Evolutionary conservation across 2,888 invertebrate species (phyloP).

Genomic region (Asteroscopus sphinx): DNA sequence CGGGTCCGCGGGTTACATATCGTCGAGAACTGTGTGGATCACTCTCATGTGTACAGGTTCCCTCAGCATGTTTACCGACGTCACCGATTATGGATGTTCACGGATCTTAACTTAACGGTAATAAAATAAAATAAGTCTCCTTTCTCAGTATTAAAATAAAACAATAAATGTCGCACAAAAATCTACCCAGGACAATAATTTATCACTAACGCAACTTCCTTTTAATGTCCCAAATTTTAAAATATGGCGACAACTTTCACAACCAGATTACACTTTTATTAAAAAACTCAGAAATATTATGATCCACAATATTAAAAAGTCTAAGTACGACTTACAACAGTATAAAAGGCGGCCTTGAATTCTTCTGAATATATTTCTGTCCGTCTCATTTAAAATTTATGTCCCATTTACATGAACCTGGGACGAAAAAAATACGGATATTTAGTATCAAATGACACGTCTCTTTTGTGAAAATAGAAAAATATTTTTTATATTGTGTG

Average conservation of each 20-base stretch:
- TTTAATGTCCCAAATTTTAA: slow-evolving; percentile 60
- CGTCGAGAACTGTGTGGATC: too few species aligned
- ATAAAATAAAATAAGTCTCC: too few species aligned
- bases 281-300: slow-evolving; percentile 60
- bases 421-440: neutral
- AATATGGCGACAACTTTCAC: slow-evolving; percentile 58
- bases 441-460: too few species aligned
- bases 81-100: too few species aligned
- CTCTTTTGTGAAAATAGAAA: too few species aligned
- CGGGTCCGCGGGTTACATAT: too few species aligned
- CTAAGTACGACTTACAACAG: slow-evolving; percentile 36
- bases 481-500: too few species aligned
- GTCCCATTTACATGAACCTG: neutral
- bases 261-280: slow-evolving; percentile 61
- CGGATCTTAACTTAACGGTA: too few species aligned
- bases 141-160: too few species aligned
- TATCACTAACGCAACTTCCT: slow-evolving; percentile 59
- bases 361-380: slow-evolving; percentile 22
- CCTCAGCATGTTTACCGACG: too few species aligned
- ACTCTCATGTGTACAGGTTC: too few species aligned
- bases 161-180: slow-evolving; percentile 47
- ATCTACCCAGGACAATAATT: slow-evolving; percentile 52
- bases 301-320: slow-evolving; percentile 54
- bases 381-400: slow-evolving; percentile 5
- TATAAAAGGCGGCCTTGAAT: slow-evolving; percentile 13